A percentile compares a stretch with the other conserved stretches of the same genome.
These are phyloP conservation scores for Phrynocephalus versicolor DNA, from an alignment of 2,113 vertebrate genomes.

Conservation along the genomic window DNA sequence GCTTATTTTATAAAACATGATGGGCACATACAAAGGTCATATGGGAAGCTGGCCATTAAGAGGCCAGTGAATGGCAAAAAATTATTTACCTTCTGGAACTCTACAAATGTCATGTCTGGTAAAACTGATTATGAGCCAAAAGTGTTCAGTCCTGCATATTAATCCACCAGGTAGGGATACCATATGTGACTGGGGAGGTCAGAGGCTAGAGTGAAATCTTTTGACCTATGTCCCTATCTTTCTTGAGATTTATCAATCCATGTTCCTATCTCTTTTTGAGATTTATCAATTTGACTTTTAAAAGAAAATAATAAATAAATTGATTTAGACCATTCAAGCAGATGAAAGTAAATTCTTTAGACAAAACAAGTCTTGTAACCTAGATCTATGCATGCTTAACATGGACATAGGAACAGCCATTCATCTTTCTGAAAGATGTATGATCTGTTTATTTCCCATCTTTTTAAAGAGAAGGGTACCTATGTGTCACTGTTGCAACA, in stretches of 20 bases:
- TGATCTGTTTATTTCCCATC: conserved; percentile 57
- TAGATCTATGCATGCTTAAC: conserved; percentile 39
- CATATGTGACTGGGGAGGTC: conserved; percentile 75
- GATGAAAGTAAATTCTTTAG: conserved; percentile 46
- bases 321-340: conserved; percentile 39
- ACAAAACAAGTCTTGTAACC: conserved; percentile 52
- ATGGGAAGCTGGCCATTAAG: conserved; percentile 36
- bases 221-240: conserved; percentile 81
- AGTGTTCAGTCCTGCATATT: conserved; percentile 71
- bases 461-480: conserved; percentile 57
- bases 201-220: conserved; percentile 79
- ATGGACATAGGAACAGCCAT: conserved; percentile 48
- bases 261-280: conserved; percentile 74
- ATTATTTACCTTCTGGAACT: conserved; percentile 51
- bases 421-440: conserved; percentile 66
- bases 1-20: conserved; percentile 10
- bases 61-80: conserved; percentile 22
- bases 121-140: conserved; percentile 67
- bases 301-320: conserved; percentile 55
- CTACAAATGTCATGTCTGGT: conserved; percentile 54
- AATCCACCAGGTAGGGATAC: conserved; percentile 78
- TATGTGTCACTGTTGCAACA: conserved; percentile 68
- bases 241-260: conserved; percentile 65
- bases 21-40: conserved; percentile 38
- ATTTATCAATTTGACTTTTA: conserved; percentile 63